Evolutionary conservation across 2,797 vertebrate species (phyloP).

Genomic region (Poeciliopsis presidionis): DNA sequence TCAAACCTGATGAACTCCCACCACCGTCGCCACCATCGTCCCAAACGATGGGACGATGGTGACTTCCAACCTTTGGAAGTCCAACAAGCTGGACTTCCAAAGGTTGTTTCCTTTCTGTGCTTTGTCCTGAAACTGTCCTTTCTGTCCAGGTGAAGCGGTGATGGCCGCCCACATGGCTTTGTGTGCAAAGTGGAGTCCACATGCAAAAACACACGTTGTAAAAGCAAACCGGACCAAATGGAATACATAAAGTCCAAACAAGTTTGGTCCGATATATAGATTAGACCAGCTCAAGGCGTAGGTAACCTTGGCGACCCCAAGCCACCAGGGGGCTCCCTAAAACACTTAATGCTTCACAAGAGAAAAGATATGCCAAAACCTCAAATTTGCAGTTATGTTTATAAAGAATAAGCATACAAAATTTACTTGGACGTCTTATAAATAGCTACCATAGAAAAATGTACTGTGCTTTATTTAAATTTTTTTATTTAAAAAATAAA

Average conservation of each 20-base stretch:
- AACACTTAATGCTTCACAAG: background rate
- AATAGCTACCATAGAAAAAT: background rate
- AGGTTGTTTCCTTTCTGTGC: background rate
- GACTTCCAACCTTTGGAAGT: too few species aligned
- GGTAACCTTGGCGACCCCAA: background rate
- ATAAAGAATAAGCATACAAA: background rate
- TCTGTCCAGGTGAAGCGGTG: background rate
- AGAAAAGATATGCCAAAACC: background rate
- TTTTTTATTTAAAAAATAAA: background rate
- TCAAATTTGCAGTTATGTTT: background rate
- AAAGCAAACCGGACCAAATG: background rate
- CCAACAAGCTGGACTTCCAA: background rate
- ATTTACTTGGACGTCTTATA: background rate
- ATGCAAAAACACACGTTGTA: background rate
- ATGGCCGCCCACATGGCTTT: background rate
- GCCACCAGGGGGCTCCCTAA: background rate
- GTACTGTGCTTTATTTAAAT: too few species aligned
- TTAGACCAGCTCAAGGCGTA: background rate
- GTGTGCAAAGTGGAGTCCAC: background rate
- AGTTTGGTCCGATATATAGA: background rate
- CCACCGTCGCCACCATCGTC: too few species aligned
- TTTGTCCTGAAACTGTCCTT: too few species aligned
- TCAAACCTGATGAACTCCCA: too few species aligned
- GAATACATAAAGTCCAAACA: background rate
- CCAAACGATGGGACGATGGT: too few species aligned